A percentile compares a stretch with the other conserved stretches of the same genome.
Conservation (phyloP, 1,140 invertebrate genomes). For the Drosophila nannoptera region DNA sequence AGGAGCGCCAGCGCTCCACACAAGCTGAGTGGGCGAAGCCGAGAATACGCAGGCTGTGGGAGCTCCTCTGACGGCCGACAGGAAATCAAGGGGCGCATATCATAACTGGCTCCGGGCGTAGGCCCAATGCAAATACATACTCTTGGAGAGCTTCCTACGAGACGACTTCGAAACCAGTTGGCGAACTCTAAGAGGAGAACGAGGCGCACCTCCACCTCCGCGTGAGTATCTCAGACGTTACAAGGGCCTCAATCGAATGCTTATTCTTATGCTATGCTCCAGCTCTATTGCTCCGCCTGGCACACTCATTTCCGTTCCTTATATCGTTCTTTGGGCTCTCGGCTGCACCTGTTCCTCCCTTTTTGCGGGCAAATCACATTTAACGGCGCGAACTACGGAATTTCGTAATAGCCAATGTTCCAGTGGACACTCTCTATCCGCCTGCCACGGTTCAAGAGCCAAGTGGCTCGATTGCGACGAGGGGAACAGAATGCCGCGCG, state of each 20-base stretch:
- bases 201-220: too few species aligned
- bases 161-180: neutral
- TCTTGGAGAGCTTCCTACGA: constrained; percentile 9
- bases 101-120: constrained; percentile 1
- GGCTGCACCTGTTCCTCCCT: constrained; percentile 6
- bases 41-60: constrained; percentile 6
- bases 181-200: neutral
- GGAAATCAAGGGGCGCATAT: constrained; percentile 13
- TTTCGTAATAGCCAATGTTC: constrained; percentile 17
- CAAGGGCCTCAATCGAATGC: too few species aligned
- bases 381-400: constrained; percentile 7
- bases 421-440: constrained; percentile 18
- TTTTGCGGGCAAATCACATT: constrained; percentile 39
- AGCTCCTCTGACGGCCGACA: constrained; percentile 3
- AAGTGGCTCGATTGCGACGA: constrained; percentile 48
- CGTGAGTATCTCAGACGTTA: too few species aligned
- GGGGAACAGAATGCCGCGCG: constrained; percentile 48
- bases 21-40: constrained; percentile 45
- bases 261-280: too few species aligned
- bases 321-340: neutral
- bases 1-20: constrained; percentile 54
- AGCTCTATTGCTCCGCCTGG: too few species aligned
- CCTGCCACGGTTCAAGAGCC: constrained; percentile 65
- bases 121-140: constrained; percentile 10
- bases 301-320: neutral